Conservation (phyloP, 2,113 vertebrate genomes). For the Cyanoderma ruficeps region DNA sequence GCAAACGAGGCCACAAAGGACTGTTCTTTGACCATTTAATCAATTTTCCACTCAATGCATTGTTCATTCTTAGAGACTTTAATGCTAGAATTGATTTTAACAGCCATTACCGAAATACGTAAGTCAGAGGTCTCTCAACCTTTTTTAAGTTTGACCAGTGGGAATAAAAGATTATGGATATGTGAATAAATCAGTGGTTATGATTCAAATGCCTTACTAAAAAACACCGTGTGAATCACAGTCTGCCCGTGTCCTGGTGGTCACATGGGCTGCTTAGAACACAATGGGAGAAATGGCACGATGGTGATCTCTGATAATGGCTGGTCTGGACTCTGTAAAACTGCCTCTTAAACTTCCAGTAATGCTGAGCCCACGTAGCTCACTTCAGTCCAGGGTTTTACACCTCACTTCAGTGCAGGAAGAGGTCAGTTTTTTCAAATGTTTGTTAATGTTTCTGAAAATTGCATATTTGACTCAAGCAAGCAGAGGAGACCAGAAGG, state of each 20-base stretch:
- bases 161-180: slow-evolving; percentile 70
- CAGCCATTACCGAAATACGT: slow-evolving; percentile 79
- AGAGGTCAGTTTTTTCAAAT: neutral
- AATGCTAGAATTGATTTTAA: slow-evolving; percentile 85
- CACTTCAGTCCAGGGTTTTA: neutral
- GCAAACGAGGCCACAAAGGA: slow-evolving; percentile 80
- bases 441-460: neutral
- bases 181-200: slow-evolving; percentile 74
- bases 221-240: slow-evolving; percentile 62
- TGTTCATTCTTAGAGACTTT: slow-evolving; percentile 83
- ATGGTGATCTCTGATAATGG: neutral
- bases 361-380: neutral
- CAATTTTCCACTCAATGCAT: slow-evolving; percentile 84
- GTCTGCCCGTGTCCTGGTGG: slow-evolving; percentile 38
- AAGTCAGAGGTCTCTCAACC: slow-evolving; percentile 80
- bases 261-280: slow-evolving; percentile 39
- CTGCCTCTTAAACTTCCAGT: slow-evolving; percentile 29
- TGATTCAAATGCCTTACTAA: slow-evolving; percentile 71
- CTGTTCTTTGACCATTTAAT: slow-evolving; percentile 83
- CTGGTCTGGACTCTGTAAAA: slow-evolving; percentile 35
- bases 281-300: slow-evolving; percentile 38
- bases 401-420: neutral
- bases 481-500: neutral
- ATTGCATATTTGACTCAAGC: neutral
- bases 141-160: slow-evolving; percentile 77